Evolutionary conservation across 1,140 invertebrate species (phyloP), one percentile per base, ranked within the genome.

Genomic region (Gerris buenoi): DNA sequence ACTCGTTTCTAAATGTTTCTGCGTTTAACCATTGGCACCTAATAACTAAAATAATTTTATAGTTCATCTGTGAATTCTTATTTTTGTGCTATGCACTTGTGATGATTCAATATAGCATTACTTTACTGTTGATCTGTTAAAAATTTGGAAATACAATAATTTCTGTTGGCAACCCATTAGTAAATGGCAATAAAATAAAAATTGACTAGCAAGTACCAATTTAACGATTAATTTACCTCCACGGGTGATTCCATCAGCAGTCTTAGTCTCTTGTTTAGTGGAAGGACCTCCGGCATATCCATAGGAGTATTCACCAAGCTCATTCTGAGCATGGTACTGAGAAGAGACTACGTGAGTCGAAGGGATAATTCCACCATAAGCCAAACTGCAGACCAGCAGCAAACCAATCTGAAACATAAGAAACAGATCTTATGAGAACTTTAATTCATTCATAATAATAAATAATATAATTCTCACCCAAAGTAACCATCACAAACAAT

Each of bases 221-320:
- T 60, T 14, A 60, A 60, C 10, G 22, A 60, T 60, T 14, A 3
- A 60, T 60, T 63, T 65, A 68, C 67, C 83, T 63, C 86, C 86
- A 23, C 80, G 78, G 59, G 85, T 87, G 65, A 85, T 74, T 56
- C 86, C 86, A 70, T 87, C 84, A 2, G 77, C 72, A 26, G 81
- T 78, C 68, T 79, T 84, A 56, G 79, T 78, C 76, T 88, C 86
- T 33, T 80, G 80, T 74, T 88, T 87, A 66, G 84, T 77, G 69
- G 84, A 85, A 56, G 81, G 80, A 66, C 84, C 84, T 65, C 84
- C 85, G 3, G 81, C 75, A 72, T 88, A 88, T 26, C 85, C 86
- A 73, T 86, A 88, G 68, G 79, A 79, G 73, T 82, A 82, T 70
- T 83, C 82, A 1, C 85, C 85, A 28, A 83, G 75, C 1, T 80